Conservation (phyloP, 2,888 invertebrate species). For the Cistogaster globosa region DNA sequence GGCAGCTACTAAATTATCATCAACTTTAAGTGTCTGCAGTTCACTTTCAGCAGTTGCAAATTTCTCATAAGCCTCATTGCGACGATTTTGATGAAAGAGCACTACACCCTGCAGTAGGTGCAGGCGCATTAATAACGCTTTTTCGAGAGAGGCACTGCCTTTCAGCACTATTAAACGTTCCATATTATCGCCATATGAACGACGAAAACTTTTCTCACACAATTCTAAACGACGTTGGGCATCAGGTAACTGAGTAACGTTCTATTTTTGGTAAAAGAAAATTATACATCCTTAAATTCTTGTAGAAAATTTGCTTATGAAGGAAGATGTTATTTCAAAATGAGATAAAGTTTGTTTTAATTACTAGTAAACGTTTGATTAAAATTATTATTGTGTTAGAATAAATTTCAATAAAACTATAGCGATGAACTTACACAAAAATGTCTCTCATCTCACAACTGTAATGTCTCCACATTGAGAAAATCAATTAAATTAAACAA, state of each 20-base stretch:
- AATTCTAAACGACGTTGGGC: conserved; percentile 87
- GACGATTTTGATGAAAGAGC: conserved; percentile 89
- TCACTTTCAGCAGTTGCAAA: conserved; percentile 87
- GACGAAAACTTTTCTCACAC: conserved; percentile 87
- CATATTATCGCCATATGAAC: conserved; percentile 87
- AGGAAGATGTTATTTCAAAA: too few species aligned
- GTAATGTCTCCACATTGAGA: too few species aligned
- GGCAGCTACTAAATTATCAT: conserved; percentile 84
- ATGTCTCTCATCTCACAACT: too few species aligned
- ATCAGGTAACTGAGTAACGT: conserved; percentile 88
- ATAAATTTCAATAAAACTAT: too few species aligned
- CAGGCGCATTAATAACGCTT: conserved; percentile 89
- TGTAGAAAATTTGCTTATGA: background rate
- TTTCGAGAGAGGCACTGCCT: conserved; percentile 86
- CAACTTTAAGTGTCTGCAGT: conserved; percentile 86
- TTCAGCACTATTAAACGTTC: conserved; percentile 86
- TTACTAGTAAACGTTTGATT: too few species aligned
- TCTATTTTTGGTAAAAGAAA: conserved; percentile 78
- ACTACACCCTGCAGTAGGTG: conserved; percentile 92
- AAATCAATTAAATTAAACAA: background rate
- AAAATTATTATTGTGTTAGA: too few species aligned
- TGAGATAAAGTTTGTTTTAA: too few species aligned
- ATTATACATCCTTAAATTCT: background rate
- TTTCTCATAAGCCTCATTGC: conserved; percentile 85
- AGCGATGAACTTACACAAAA: too few species aligned